These are phyloP conservation scores for Pholis gunnellus DNA, from an alignment of 2,113 vertebrate genomes.

Conservation along the genomic window DNA sequence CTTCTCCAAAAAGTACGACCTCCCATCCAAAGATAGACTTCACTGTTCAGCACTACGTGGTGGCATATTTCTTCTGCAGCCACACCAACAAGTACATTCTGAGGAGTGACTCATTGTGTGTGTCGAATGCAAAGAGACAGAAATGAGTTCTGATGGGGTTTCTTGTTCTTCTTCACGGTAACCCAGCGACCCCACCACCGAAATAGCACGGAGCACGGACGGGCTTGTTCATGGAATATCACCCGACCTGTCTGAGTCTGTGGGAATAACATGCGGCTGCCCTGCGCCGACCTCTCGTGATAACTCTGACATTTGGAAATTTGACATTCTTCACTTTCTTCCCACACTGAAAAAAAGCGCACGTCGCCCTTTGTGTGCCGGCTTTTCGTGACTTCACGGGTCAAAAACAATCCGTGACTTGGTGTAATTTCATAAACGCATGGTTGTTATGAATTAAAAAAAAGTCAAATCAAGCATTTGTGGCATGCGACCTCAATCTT, in stretches of 20 bases:
- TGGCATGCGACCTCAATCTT: neutral
- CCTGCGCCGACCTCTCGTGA: conserved; percentile 30
- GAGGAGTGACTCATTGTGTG: conserved; percentile 25
- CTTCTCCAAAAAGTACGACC: neutral
- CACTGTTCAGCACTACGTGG: neutral
- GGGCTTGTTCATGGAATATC: conserved; percentile 33
- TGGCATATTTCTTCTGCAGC: neutral
- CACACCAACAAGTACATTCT: neutral
- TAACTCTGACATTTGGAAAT: conserved; percentile 60
- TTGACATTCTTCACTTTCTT: conserved; percentile 50
- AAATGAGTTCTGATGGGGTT: conserved; percentile 12
- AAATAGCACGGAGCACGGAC: conserved; percentile 27
- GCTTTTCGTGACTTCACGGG: neutral
- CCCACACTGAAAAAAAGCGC: conserved; percentile 12
- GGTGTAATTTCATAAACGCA: neutral
- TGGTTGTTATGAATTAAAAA: neutral
- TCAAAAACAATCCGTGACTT: conserved; percentile 18
- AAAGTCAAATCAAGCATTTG: neutral
- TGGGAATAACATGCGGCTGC: conserved; percentile 21
- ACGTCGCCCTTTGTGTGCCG: conserved; percentile 1
- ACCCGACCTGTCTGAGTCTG: conserved; percentile 30
- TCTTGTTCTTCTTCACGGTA: conserved; percentile 1
- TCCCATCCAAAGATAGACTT: neutral
- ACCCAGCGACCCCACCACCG: neutral
- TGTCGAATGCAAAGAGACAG: conserved; percentile 4